Base-by-base conservation (phyloP, 2,797 vertebrate species). In the Leuciscus waleckii region DNA sequence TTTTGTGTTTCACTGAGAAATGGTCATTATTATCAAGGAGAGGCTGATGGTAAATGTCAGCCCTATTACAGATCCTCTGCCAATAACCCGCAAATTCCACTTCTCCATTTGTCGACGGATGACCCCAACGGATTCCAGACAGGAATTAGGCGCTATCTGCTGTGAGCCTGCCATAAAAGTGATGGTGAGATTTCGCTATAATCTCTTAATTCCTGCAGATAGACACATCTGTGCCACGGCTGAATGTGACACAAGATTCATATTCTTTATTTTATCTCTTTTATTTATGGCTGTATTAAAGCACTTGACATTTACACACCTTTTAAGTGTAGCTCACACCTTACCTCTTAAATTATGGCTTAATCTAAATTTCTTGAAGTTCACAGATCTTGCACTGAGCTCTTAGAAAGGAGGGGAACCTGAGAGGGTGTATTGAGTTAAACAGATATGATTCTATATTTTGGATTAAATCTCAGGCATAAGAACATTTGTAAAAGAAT, bases 191-290 rank as follows among this genome's bases (percentile, higher is more conserved):
- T 90, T 88, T 87, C 19, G 14, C 39, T 77, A 56, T 89, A 89
- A 88, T 90, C 89, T 86, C 74, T 89, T 91, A 91, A 90, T 87
- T 85, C 85, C 70, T 41, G 39, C 46, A 88, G 83, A 88, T 90
- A 80, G 86, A 83, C 83, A 69, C 46, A 56, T 83, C 83, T 73
- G 69, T 82, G 81, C 56, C 84, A 63, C n/a, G 19, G 68, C 74
- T 61, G 79, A 85, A 78, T 88, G 63, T 39, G 71, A 86, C 84
- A 70, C 63, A 49, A 77, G 85, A 83, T 87, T 89, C 37, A 81
- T 79, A 82, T 51, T 58, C 83, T 86, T 75, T 77, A 83, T 88
- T 88, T 69, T 67, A 74, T 85, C 83, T 82, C n/a, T 70, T 75
- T 87, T 87, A 75, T 87, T 87, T 85, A 81, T 67, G 85, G 74